Conservation (phyloP, 2,797 vertebrate species). For the Myotis planiceps region DNA sequence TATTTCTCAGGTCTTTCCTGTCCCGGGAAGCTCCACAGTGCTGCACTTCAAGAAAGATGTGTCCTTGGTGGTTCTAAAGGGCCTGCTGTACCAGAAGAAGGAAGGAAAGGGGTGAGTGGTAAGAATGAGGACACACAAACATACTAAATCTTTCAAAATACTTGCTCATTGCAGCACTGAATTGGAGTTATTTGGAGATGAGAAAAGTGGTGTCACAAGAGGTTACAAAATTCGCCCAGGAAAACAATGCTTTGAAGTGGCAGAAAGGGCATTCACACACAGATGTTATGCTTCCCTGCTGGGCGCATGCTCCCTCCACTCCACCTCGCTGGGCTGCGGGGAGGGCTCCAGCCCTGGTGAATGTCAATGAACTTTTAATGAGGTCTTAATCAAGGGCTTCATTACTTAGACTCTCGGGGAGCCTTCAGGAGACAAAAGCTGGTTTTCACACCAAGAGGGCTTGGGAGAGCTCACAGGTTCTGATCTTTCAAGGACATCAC, state of each 20-base stretch:
- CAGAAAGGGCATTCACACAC: not conserved
- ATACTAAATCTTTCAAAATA: not conserved
- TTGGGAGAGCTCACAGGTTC: conserved; percentile 56
- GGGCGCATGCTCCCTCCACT: not conserved
- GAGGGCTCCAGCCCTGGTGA: conserved; percentile 10
- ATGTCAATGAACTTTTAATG: conserved; percentile 78
- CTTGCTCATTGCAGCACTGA: not conserved
- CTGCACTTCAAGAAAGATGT: not conserved
- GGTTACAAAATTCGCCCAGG: not conserved
- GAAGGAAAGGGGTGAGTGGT: not conserved
- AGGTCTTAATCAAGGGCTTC: conserved; percentile 74
- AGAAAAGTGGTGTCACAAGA: not conserved
- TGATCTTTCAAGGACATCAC: conserved; percentile 60
- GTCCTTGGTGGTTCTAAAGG: not conserved
- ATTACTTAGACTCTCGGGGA: conserved; percentile 59
- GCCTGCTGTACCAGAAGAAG: not conserved
- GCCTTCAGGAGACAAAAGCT: conserved; percentile 69
- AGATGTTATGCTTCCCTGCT: not conserved
- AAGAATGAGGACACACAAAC: not conserved
- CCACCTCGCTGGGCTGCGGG: not conserved
- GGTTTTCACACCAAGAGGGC: conserved; percentile 52
- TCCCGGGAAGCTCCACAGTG: not conserved
- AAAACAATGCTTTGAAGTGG: not conserved
- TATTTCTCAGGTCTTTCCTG: not conserved
- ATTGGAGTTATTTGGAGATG: not conserved